phyloP scores from a whole-genome alignment of 2,797 vertebrate species.

The Cyprinodon diabolis region DNA sequence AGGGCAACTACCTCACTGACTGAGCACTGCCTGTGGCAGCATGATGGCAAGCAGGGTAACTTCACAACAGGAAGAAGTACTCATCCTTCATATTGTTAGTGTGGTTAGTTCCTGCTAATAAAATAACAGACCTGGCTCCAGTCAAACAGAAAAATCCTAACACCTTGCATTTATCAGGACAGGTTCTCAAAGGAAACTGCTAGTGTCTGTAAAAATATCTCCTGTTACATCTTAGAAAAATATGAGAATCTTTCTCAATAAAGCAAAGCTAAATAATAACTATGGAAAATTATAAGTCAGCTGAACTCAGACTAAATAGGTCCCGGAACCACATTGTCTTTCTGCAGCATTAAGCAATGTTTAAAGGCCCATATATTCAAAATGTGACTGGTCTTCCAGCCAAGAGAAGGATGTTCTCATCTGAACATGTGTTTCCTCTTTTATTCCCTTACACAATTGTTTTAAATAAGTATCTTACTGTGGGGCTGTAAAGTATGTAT shows the following conservation, averaged over 20 bases:
- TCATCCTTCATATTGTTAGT: not conserved
- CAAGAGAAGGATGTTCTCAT: not conserved
- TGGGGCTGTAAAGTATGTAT: no score
- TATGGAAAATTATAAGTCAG: not conserved
- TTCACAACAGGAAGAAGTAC: not conserved
- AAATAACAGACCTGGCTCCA: not conserved
- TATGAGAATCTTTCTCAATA: not conserved
- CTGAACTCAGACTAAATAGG: constrained; percentile 4
- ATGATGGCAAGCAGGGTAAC: not conserved
- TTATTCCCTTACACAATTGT: no score
- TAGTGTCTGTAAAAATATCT: not conserved
- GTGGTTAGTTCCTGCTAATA: not conserved
- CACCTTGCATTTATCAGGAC: not conserved
- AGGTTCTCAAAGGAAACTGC: not conserved
- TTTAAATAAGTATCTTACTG: no score
- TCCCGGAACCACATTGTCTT: not conserved
- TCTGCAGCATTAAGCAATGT: constrained; percentile 15
- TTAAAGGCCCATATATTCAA: constrained; percentile 32
- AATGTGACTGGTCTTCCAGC: constrained; percentile 21
- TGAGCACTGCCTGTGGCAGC: not conserved
- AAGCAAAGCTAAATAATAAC: constrained; percentile 1
- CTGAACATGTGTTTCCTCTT: not conserved
- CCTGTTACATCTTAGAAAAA: not conserved
- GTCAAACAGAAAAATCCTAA: not conserved
- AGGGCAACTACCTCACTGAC: not conserved